Evolutionary conservation across 2,888 invertebrate species (phyloP).

Genomic region (Marasmarcha lunaedactyla): DNA sequence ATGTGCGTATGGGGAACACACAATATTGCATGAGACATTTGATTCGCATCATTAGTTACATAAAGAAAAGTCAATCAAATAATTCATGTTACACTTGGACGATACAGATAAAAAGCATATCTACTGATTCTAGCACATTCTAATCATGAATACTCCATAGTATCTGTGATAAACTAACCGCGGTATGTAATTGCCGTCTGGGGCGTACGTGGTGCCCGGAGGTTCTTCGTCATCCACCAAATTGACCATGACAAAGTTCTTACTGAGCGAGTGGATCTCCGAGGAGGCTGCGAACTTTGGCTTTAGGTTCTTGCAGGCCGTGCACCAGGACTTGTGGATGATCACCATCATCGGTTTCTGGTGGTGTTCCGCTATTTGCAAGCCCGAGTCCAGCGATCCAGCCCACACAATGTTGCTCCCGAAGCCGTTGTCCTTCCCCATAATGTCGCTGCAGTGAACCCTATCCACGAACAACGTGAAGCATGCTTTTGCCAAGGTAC

Average conservation of each 20-base stretch:
- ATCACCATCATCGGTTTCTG: constrained; percentile 74
- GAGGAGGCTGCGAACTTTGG: constrained; percentile 70
- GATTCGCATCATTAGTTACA: too few relatives aligned
- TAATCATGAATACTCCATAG: too few relatives aligned
- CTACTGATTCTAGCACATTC: too few relatives aligned
- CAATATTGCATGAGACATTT: too few relatives aligned
- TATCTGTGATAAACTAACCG: too few relatives aligned
- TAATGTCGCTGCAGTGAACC: constrained; percentile 30
- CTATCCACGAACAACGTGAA: constrained; percentile 32
- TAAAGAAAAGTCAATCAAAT: too few relatives aligned
- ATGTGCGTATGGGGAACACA: too few relatives aligned
- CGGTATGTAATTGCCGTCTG: constrained; percentile 77
- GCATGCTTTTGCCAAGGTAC: constrained; percentile 34
- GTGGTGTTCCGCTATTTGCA: constrained; percentile 45
- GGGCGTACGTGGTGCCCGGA: constrained; percentile 54
- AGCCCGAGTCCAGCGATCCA: constrained; percentile 49
- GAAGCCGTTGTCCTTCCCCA: constrained; percentile 51
- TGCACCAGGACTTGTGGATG: constrained; percentile 76
- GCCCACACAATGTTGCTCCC: constrained; percentile 57
- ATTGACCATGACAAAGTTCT: constrained; percentile 77
- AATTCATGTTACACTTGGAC: too few relatives aligned
- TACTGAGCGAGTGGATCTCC: constrained; percentile 68
- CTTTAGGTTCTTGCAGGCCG: constrained; percentile 74
- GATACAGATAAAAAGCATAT: too few relatives aligned
- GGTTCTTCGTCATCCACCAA: constrained; percentile 72